Percentiles rank a stretch among this genome's conserved stretches.
phyloP scores from a whole-genome alignment of 2,797 vertebrate species.

The Chelmon rostratus region DNA sequence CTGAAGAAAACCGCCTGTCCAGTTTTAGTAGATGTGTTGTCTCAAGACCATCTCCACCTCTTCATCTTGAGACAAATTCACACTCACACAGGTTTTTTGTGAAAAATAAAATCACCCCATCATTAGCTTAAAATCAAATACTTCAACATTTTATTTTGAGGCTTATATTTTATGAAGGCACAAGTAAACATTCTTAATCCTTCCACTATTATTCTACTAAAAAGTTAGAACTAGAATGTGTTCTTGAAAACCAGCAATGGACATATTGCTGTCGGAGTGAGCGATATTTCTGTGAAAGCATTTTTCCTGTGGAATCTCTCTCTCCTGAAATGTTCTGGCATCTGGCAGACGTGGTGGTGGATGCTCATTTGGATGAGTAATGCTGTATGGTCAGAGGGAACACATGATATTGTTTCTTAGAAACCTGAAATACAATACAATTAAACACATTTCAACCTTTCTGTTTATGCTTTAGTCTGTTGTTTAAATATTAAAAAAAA shows the following conservation, averaged over 20 bases:
- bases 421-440: background rate
- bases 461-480: background rate
- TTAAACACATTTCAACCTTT: background rate
- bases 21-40: conserved; percentile 39
- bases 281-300: background rate
- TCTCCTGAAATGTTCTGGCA: conserved; percentile 3
- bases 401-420: background rate
- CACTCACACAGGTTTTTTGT: conserved; percentile 1
- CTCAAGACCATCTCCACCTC: background rate
- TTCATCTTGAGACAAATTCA: conserved; percentile 18
- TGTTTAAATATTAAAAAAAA: background rate
- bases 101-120: background rate
- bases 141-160: background rate
- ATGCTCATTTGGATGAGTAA: conserved; percentile 31
- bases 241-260: background rate
- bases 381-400: conserved; percentile 2
- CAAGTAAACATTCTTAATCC: background rate
- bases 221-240: background rate
- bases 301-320: conserved; percentile 1
- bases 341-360: background rate
- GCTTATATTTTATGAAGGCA: background rate
- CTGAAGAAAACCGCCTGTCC: conserved; percentile 32
- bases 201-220: too few relatives aligned
- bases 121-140: background rate
- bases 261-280: background rate